phyloP scores from a whole-genome alignment of 2,888 invertebrate genomes.

The Polyommatus icarus region DNA sequence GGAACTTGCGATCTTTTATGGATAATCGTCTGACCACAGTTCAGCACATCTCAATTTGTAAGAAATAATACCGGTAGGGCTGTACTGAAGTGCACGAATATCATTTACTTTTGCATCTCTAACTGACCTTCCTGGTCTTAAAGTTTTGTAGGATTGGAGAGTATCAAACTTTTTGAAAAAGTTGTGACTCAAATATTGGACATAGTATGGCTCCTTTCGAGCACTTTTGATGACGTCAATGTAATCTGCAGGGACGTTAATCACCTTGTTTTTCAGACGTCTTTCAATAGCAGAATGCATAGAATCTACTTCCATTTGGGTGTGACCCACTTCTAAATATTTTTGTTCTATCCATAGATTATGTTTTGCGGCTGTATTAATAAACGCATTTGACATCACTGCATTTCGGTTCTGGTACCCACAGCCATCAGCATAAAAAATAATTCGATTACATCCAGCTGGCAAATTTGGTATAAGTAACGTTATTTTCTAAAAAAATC shows the following conservation, averaged over 20 bases:
- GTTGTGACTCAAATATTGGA: not conserved
- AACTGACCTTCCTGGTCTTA: conserved; percentile 5
- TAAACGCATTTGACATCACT: not conserved
- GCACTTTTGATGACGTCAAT: not conserved
- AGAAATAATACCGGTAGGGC: not conserved
- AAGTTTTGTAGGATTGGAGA: not conserved
- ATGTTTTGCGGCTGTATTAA: not conserved
- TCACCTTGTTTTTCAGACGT: not conserved
- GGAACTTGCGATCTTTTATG: not conserved
- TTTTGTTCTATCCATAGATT: conserved; percentile 22
- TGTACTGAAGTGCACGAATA: conserved; percentile 18
- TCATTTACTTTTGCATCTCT: conserved; percentile 14
- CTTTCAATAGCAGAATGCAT: conserved; percentile 28
- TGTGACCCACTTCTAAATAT: conserved; percentile 27
- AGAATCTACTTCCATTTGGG: conserved; percentile 28
- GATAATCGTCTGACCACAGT: not conserved
- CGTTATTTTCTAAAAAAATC: conserved; percentile 16
- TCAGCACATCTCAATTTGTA: conserved; percentile 7
- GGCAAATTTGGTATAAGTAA: not conserved
- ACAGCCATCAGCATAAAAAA: too few relatives aligned
- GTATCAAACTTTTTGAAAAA: conserved; percentile 18
- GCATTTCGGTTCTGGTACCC: too few relatives aligned
- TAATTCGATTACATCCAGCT: too few relatives aligned
- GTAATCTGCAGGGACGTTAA: conserved; percentile 22
- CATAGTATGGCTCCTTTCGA: not conserved